Evolutionary conservation across 2,797 vertebrate species (phyloP).

Genomic region (Antrozous pallidus): DNA sequence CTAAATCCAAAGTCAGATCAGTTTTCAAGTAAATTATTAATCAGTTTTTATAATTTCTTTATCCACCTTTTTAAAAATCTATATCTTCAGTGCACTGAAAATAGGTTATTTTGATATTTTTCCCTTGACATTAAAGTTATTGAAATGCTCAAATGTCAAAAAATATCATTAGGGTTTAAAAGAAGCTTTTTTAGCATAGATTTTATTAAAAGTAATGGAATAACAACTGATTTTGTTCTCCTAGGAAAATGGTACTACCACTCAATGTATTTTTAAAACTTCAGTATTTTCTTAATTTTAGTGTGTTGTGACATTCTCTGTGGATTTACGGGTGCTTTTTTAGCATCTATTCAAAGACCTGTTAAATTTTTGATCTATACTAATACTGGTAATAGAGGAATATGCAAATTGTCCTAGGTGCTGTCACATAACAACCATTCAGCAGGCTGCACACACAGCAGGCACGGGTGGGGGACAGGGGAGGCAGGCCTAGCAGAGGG

Average conservation of each 20-base stretch:
- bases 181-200: background rate
- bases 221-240: conserved; percentile 6
- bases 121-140: conserved; percentile 32
- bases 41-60: conserved; percentile 21
- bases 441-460: too few species aligned
- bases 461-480: too few species aligned
- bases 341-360: background rate
- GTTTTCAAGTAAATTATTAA: conserved; percentile 31
- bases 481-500: too few species aligned
- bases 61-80: background rate
- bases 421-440: too few species aligned
- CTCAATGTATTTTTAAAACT: background rate
- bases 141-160: conserved; percentile 20
- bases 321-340: background rate
- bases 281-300: conserved; percentile 23
- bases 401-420: too few species aligned
- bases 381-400: too few species aligned
- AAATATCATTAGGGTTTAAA: background rate
- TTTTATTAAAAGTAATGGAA: conserved; percentile 3
- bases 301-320: background rate
- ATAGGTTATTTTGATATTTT: conserved; percentile 22
- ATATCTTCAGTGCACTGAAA: background rate
- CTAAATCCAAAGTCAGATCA: background rate
- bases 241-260: background rate
- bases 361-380: background rate